Conservation (phyloP, 2,888 invertebrate species). For the Ligdia adustata region DNA sequence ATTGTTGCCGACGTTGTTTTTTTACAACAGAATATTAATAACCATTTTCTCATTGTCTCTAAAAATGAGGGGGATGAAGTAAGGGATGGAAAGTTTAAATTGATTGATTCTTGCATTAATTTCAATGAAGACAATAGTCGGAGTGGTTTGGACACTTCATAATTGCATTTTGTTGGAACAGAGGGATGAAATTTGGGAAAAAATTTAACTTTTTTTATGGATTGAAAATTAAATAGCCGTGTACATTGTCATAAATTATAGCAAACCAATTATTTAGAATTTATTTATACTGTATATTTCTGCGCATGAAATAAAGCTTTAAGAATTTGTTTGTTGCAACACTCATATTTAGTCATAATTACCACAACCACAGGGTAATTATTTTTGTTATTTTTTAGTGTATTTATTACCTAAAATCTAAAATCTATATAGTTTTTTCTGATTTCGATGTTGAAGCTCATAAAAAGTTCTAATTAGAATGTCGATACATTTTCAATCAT, state of each 20-base stretch:
- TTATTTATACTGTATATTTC: no score
- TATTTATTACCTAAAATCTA: slow-evolving; percentile 2
- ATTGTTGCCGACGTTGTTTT: slow-evolving; percentile 78
- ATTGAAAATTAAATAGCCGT: no score
- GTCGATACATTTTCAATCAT: slow-evolving; percentile 31
- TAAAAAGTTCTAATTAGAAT: slow-evolving; percentile 28
- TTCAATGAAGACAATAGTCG: slow-evolving; percentile 78
- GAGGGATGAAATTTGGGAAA: slow-evolving; percentile 26
- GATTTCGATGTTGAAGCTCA: no score
- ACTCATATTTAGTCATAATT: no score
- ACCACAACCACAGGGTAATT: no score
- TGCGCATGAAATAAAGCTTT: no score
- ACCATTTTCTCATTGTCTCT: slow-evolving; percentile 73
- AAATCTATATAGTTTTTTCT: no score
- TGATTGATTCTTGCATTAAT: slow-evolving; percentile 83
- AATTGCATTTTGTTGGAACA: slow-evolving; percentile 58
- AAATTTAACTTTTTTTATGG: no score
- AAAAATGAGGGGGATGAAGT: slow-evolving; percentile 52
- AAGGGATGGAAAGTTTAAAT: slow-evolving; percentile 61
- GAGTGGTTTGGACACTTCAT: slow-evolving; percentile 67
- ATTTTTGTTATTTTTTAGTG: no score
- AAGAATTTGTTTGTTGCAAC: no score
- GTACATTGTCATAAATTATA: no score
- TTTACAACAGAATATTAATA: slow-evolving; percentile 78
- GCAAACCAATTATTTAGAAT: no score